Evolutionary conservation across 1,140 invertebrate genomes (phyloP), one percentile per base, ranked within the genome.

Genomic region (Gonioctena quinquepunctata): DNA sequence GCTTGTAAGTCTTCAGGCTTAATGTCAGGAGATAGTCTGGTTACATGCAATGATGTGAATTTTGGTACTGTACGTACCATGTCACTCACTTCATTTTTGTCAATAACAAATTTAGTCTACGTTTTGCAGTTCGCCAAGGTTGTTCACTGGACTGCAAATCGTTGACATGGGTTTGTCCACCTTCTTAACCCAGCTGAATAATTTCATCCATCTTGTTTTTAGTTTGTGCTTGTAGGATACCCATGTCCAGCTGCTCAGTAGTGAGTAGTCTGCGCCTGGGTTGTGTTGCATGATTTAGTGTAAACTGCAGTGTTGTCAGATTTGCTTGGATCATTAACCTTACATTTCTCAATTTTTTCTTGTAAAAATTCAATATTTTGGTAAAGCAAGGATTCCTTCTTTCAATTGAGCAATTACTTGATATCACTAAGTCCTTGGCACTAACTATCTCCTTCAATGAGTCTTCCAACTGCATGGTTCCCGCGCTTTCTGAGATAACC

Each of bases 271-370:
- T 42, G 33, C 33, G 33, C n/a, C 33, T 42, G n/a, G 6, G 33
- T 42, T 42, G n/a, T n/a, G n/a, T n/a, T n/a, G n/a, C n/a, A n/a
- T n/a, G n/a, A n/a, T n/a, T n/a, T n/a, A n/a, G n/a, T n/a, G n/a
- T n/a, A n/a, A 42, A 42, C n/a, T 42, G 2, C 50, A 54, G 18
- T 18, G 50, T 54, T 54, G 50, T 18, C 50, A 54, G 50, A 54
- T 54, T 3, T 42, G 33, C 50, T 54, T 19, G 50, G 5, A 19
- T 19, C 18, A 42, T 54, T 54, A n/a, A 18, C 50, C 50, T 54
- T 54, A 54, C 11, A 54, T n/a, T 63, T 33, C 5, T 66, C 63
- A n/a, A 66, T 50, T 8, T 66, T 66, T 66, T 66, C 49, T 26
- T 66, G 3, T 11, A 66, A 48, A n/a, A 66, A 25, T 19, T 66